phyloP scores from a whole-genome alignment of 1,140 invertebrate species.

The honey bee (Apis mellifera) region Amel_HAv3.1 CM009931.2:22768001-22768500 shows the following conservation, averaged over 20 bases:
- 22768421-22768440: conserved; percentile 15
- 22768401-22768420: not conserved
- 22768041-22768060: conserved; percentile 1
- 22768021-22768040: not conserved
- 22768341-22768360: not conserved
- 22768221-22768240: not conserved
- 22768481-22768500: not conserved
- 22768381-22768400: not conserved
- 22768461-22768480: not conserved
- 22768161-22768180: not conserved
- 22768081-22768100: not conserved
- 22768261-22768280: not conserved
- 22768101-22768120: not conserved
- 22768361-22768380: not conserved
- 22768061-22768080: not conserved
- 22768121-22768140: not conserved
- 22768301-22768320: not conserved
- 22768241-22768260: not conserved
- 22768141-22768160: conserved; percentile 16
- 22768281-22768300: not conserved
- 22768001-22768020: not conserved
- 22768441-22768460: not conserved
- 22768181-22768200: not conserved
- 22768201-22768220: not conserved
- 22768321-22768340: not conserved